Evolutionary conservation across 2,113 vertebrate species (phyloP).

Genomic region (Limnothrissa miodon): DNA sequence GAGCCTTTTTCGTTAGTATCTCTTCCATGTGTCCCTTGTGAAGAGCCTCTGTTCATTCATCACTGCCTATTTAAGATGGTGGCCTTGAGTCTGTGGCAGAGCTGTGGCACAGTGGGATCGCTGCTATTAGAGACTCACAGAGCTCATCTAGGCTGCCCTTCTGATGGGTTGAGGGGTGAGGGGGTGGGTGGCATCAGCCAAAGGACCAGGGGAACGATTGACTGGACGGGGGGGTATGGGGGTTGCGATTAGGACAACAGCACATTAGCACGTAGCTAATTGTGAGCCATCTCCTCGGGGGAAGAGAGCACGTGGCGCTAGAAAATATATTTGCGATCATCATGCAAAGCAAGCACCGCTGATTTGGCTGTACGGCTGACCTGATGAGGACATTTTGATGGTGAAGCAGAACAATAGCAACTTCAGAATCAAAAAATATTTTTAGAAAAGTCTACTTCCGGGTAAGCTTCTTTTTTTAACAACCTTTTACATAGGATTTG

Average conservation of each 20-base stretch:
- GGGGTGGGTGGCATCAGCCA: conserved; percentile 34
- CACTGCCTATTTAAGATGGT: conserved; percentile 43
- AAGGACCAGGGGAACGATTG: conserved; percentile 28
- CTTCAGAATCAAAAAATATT: background rate
- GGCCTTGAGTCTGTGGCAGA: conserved; percentile 39
- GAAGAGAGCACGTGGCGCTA: background rate
- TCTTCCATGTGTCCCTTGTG: conserved; percentile 36
- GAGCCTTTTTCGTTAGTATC: conserved; percentile 19
- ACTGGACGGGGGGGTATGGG: conserved; percentile 35
- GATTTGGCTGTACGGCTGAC: background rate
- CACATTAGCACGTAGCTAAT: conserved; percentile 51
- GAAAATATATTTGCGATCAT: conserved; percentile 24
- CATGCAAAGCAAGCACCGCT: background rate
- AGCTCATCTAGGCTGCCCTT: background rate
- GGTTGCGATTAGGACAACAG: conserved; percentile 51
- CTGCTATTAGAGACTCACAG: conserved; percentile 38
- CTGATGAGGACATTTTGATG: background rate
- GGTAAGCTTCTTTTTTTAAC: background rate
- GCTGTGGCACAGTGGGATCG: conserved; percentile 49
- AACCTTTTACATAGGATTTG: background rate
- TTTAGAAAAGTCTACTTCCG: background rate
- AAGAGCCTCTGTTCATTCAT: conserved; percentile 30
- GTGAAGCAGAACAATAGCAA: background rate
- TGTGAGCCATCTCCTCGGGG: conserved; percentile 32
- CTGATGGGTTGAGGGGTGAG: background rate